These are phyloP conservation scores for Xiphorhynchus erythropygius DNA, from an alignment of 2,797 vertebrate species.

Conservation along the genomic window DNA sequence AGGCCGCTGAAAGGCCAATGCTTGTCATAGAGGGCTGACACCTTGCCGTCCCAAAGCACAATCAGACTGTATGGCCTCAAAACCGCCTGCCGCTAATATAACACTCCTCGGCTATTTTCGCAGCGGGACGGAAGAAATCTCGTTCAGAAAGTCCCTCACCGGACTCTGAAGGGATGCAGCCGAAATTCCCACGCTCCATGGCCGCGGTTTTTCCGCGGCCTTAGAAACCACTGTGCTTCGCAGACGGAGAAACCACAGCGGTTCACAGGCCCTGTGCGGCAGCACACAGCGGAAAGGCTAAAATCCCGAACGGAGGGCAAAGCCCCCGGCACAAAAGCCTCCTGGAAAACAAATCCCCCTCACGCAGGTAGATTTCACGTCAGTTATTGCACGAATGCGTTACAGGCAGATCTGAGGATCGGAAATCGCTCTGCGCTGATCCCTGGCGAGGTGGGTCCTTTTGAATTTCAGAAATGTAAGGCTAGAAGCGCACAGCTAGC, in stretches of 20 bases:
- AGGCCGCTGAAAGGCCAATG: neutral
- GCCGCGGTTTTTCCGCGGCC: neutral
- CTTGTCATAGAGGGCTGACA: neutral
- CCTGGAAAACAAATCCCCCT: neutral
- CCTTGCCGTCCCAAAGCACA: neutral
- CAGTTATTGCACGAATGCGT: neutral
- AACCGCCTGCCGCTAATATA: neutral
- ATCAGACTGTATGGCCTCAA: neutral
- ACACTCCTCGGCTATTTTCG: neutral
- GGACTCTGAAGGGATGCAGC: neutral
- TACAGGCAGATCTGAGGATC: slow-evolving; percentile 45
- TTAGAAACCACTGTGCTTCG: neutral
- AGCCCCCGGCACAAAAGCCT: neutral
- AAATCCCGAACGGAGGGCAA: neutral
- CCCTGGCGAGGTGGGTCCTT: slow-evolving; percentile 53
- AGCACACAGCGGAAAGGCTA: neutral
- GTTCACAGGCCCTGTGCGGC: neutral
- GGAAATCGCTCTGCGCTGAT: slow-evolving; percentile 39
- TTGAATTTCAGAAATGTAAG: slow-evolving; percentile 69
- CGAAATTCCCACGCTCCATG: neutral
- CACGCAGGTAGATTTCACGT: neutral
- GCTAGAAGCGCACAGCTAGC: slow-evolving; percentile 54
- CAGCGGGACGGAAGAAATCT: neutral
- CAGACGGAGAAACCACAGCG: neutral
- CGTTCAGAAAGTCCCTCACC: neutral